phyloP scores from a whole-genome alignment of 2,113 vertebrate genomes.

The Parotia lawesii region DNA sequence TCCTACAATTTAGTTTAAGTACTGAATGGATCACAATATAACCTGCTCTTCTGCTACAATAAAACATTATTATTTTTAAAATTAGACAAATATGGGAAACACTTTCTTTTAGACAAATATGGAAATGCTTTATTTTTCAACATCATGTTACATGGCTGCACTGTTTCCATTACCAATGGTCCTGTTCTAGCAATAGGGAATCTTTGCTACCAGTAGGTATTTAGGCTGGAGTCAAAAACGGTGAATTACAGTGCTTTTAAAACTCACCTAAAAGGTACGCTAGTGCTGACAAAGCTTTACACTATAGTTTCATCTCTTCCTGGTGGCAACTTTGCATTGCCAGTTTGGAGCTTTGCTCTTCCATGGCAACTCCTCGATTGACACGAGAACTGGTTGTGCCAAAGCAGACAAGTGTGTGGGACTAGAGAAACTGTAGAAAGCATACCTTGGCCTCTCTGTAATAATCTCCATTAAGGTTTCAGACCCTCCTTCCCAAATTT shows the following conservation, averaged over 20 bases:
- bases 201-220: background rate
- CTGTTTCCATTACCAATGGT: background rate
- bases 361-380: rapidly evolving
- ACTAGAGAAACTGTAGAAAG: background rate
- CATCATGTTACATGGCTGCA: background rate
- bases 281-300: background rate
- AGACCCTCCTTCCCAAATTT: background rate
- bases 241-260: background rate
- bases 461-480: background rate
- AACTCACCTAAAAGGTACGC: background rate
- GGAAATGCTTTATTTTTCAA: background rate
- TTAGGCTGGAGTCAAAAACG: background rate
- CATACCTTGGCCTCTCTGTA: background rate
- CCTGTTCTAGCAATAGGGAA: background rate
- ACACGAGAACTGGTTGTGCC: background rate
- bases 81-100: background rate
- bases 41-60: background rate
- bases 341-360: background rate
- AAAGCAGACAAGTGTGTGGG: rapidly evolving
- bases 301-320: background rate
- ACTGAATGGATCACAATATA: background rate
- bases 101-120: background rate
- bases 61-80: background rate
- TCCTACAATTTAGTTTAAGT: background rate
- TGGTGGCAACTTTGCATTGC: background rate